Evolutionary conservation across 2,888 invertebrate species (phyloP).

Genomic region (Melitaea athalia): DNA sequence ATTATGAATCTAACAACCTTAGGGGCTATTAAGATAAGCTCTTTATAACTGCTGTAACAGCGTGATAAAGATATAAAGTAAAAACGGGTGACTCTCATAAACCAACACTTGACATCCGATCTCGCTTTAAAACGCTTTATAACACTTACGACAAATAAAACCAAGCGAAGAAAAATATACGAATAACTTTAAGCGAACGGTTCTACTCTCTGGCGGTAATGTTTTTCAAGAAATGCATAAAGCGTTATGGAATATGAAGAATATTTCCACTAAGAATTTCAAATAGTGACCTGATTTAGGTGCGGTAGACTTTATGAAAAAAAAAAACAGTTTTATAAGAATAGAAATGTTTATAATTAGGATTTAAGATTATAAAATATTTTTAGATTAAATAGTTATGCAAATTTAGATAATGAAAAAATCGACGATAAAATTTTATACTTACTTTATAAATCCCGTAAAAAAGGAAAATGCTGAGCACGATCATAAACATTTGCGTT

Average conservation of each 20-base stretch:
- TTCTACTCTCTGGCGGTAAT: background rate
- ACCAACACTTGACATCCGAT: slow-evolving; percentile 34
- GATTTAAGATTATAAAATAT: slow-evolving; percentile 5
- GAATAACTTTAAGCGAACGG: slow-evolving; percentile 3
- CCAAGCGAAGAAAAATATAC: background rate
- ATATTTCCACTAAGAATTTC: background rate
- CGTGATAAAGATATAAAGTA: slow-evolving; percentile 35
- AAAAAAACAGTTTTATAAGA: background rate
- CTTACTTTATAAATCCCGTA: slow-evolving; percentile 90
- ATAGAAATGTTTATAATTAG: background rate
- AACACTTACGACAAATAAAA: slow-evolving; percentile 16
- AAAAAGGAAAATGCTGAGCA: slow-evolving; percentile 86
- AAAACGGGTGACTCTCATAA: slow-evolving; percentile 33
- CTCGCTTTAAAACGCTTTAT: slow-evolving; percentile 28
- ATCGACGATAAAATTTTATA: slow-evolving; percentile 39
- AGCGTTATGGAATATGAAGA: slow-evolving; percentile 1
- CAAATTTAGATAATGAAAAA: slow-evolving; percentile 7
- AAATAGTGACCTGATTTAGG: background rate
- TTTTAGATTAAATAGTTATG: slow-evolving; percentile 14
- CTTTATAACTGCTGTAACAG: slow-evolving; percentile 35
- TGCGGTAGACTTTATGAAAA: background rate
- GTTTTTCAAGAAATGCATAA: slow-evolving; percentile 9
- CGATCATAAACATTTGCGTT: slow-evolving; percentile 89
- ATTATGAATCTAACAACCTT: slow-evolving; percentile 8
- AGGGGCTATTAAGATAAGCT: slow-evolving; percentile 30